phyloP scores from a whole-genome alignment of 2,888 invertebrate genomes.

The Brachypalpus laphriformis region DNA sequence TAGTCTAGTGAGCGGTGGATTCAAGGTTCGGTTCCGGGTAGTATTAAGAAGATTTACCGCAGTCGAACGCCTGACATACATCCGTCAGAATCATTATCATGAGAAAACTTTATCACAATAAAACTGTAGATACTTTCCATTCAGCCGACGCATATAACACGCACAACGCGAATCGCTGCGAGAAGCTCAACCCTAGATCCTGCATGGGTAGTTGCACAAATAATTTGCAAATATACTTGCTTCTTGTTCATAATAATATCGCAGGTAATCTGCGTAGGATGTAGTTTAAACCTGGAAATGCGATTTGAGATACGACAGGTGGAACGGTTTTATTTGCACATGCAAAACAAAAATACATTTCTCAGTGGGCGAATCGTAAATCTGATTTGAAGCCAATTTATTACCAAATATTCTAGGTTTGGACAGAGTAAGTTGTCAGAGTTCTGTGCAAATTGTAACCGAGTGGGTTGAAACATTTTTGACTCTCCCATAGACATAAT shows the following conservation, averaged over 20 bases:
- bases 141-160: no score
- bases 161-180: no score
- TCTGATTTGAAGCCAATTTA: conserved; percentile 47
- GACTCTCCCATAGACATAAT: not conserved
- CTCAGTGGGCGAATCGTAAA: conserved; percentile 53
- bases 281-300: conserved; percentile 1
- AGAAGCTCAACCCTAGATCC: no score
- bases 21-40: no score
- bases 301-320: conserved; percentile 54
- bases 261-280: conserved; percentile 34
- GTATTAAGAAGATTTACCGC: no score
- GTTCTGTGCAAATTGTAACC: not conserved
- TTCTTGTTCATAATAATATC: not conserved
- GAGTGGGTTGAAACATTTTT: conserved; percentile 21
- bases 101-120: no score
- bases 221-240: no score
- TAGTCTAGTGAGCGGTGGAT: no score
- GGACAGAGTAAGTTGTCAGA: conserved; percentile 33
- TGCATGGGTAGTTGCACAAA: no score
- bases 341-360: conserved; percentile 18
- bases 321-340: conserved; percentile 56
- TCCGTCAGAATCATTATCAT: no score
- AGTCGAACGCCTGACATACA: no score
- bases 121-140: no score
- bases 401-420: conserved; percentile 49